Evolutionary conservation across 2,888 invertebrate species (phyloP).

Genomic region (Muschampia plurimacula): DNA sequence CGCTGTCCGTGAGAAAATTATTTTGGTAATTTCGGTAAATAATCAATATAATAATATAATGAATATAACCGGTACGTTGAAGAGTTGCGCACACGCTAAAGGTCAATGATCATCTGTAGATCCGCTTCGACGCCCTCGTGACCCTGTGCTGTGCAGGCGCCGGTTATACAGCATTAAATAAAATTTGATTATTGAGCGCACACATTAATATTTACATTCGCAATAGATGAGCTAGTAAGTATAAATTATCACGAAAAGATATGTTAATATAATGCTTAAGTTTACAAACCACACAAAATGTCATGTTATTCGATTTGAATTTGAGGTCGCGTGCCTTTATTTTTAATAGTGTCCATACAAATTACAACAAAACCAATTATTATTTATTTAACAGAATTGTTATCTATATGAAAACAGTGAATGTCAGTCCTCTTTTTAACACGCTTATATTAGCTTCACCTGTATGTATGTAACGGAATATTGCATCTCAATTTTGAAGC

Average conservation of each 20-base stretch:
- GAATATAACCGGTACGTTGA: slow-evolving; percentile 76
- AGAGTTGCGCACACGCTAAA: slow-evolving; percentile 78
- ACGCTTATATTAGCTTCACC: no score
- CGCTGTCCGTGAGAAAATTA: slow-evolving; percentile 36
- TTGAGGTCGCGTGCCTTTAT: slow-evolving; percentile 2
- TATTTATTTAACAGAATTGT: background rate
- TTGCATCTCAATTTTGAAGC: no score
- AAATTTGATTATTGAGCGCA: slow-evolving; percentile 64
- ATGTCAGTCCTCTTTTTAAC: slow-evolving; percentile 2
- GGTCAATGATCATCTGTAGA: slow-evolving; percentile 85
- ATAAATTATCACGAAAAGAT: slow-evolving; percentile 16
- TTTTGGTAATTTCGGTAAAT: slow-evolving; percentile 57
- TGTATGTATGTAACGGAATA: no score
- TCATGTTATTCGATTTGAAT: slow-evolving; percentile 7
- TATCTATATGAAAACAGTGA: slow-evolving; percentile 5
- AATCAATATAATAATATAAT: no score
- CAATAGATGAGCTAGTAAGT: slow-evolving; percentile 25
- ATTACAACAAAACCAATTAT: slow-evolving; percentile 2
- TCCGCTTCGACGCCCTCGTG: slow-evolving; percentile 83
- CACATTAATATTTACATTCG: slow-evolving; percentile 32
- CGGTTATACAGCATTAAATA: slow-evolving; percentile 48
- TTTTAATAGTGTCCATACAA: background rate
- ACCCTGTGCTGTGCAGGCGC: slow-evolving; percentile 78
- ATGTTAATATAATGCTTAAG: slow-evolving; percentile 15
- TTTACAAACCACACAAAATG: slow-evolving; percentile 11